phyloP scores from a whole-genome alignment of 2,113 vertebrate genomes.

The Rhadina sibilatrix region DNA sequence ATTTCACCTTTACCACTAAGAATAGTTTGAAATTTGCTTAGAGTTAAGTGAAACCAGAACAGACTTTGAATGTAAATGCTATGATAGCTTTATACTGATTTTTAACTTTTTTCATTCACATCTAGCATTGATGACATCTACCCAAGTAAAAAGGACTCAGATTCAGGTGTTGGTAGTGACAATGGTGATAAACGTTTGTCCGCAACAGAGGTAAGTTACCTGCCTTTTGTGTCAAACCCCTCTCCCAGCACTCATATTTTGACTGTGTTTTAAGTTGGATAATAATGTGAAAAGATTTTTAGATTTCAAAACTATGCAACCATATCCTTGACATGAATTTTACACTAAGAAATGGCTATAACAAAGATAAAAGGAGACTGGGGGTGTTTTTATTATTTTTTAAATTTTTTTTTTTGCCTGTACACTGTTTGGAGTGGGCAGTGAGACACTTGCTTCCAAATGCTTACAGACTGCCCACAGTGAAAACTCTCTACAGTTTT shows the following conservation, averaged over 20 bases:
- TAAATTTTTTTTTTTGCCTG: neutral
- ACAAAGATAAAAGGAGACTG: neutral
- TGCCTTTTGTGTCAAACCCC: neutral
- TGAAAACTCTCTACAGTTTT: neutral
- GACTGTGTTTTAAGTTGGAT: neutral
- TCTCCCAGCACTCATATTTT: neutral
- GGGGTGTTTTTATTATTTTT: neutral
- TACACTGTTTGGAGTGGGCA: neutral
- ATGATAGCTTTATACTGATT: neutral
- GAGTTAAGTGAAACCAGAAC: neutral
- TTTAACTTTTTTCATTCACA: neutral
- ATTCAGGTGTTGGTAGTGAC: conserved; percentile 94
- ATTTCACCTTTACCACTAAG: neutral
- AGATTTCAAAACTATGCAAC: neutral
- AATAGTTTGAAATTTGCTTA: neutral
- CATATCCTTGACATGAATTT: neutral
- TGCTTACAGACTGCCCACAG: neutral
- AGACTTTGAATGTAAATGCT: neutral
- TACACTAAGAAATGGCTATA: neutral
- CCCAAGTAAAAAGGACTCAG: conserved; percentile 91
- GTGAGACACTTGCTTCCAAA: neutral
- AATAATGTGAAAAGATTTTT: neutral
- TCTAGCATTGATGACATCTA: conserved; percentile 83
- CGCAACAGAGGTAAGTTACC: conserved; percentile 85
- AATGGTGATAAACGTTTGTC: conserved; percentile 94